Evolutionary conservation across 2,888 invertebrate species (phyloP).

Genomic region (Thyatira batis): DNA sequence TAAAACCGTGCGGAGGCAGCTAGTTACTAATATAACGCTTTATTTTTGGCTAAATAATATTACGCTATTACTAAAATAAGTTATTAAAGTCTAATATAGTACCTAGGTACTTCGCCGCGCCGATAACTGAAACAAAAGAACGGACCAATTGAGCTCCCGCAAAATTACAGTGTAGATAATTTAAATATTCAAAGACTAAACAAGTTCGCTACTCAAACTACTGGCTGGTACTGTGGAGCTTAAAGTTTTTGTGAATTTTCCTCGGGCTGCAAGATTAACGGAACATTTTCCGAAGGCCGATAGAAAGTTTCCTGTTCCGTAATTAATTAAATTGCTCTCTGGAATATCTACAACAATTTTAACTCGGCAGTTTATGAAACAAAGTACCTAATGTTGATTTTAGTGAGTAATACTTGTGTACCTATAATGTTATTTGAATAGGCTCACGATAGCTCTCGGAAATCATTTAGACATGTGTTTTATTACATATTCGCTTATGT

Average conservation of each 20-base stretch:
- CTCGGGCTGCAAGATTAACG: constrained; percentile 57
- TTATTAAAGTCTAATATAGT: no score
- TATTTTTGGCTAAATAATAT: no score
- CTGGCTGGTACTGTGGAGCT: constrained; percentile 41
- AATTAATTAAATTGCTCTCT: constrained; percentile 63
- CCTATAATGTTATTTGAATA: neutral
- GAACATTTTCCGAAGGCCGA: constrained; percentile 45
- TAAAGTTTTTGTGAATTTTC: constrained; percentile 77
- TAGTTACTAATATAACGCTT: no score
- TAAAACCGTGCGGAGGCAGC: no score
- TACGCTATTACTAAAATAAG: no score
- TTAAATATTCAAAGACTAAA: constrained; percentile 65
- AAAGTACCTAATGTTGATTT: constrained; percentile 7
- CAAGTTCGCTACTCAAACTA: constrained; percentile 62
- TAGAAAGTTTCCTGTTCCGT: constrained; percentile 50
- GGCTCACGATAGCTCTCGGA: no score
- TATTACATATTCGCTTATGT: no score
- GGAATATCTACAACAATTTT: constrained; percentile 27
- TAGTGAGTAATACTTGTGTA: neutral
- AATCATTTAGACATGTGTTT: no score
- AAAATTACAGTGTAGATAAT: constrained; percentile 38
- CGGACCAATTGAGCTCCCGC: constrained; percentile 29
- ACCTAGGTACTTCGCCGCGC: no score
- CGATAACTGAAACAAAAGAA: constrained; percentile 15
- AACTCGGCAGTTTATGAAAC: constrained; percentile 21